Percentiles rank a stretch among this genome's conserved stretches.
Conservation (phyloP, 2,888 invertebrate genomes). For the Orchesella flavescens region DNA sequence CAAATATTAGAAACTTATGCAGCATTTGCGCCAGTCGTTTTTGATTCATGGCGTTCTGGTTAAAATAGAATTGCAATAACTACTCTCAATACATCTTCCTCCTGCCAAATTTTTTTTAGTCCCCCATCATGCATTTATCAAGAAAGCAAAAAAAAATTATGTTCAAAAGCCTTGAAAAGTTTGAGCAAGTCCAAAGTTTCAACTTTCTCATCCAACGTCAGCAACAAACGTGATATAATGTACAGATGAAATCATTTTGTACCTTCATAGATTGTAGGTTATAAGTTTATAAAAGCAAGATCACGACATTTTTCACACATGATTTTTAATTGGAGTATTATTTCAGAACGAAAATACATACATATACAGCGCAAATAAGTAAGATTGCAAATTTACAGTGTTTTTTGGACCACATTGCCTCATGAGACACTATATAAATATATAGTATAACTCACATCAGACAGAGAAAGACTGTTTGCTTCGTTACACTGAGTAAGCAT, state of each 20-base stretch:
- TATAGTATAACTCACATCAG: neutral
- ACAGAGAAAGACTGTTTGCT: neutral
- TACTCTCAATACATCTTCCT: conserved; percentile 52
- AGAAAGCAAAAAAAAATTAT: neutral
- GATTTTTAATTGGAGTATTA: conserved; percentile 52
- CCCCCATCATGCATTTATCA: conserved; percentile 22
- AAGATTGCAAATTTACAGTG: neutral
- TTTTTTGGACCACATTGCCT: neutral
- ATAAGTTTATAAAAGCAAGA: neutral
- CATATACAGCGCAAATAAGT: neutral
- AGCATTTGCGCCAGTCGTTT: conserved; percentile 40
- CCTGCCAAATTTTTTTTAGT: conserved; percentile 47
- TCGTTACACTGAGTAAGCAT: conserved; percentile 53
- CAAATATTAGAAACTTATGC: neutral
- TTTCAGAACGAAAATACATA: neutral
- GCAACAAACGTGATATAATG: neutral
- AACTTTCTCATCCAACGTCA: conserved; percentile 8
- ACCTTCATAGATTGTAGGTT: neutral
- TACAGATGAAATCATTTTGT: neutral
- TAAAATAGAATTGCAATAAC: conserved; percentile 59
- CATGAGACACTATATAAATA: neutral
- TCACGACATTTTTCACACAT: conserved; percentile 45
- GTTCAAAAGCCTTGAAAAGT: conserved; percentile 28
- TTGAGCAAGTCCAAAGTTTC: conserved; percentile 6
- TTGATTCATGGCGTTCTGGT: conserved; percentile 61